Evolutionary conservation across 2,888 invertebrate species (phyloP).

Genomic region (Pediacus dermestoides): DNA sequence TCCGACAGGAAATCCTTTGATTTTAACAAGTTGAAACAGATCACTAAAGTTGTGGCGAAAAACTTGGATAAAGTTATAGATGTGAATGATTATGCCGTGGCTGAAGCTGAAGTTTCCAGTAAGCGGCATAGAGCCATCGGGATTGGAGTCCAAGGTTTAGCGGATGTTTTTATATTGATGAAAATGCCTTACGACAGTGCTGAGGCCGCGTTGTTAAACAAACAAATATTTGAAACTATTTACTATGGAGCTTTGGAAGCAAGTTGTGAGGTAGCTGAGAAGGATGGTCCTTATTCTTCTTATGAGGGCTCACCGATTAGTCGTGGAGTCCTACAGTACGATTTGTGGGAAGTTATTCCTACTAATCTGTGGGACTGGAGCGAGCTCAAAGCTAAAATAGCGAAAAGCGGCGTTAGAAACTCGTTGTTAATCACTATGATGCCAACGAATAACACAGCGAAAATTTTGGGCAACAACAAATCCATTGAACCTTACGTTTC

Average conservation of each 20-base stretch:
- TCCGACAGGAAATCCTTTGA: slow-evolving; percentile 74
- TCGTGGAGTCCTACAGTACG: slow-evolving; percentile 92
- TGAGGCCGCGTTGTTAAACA: slow-evolving; percentile 81
- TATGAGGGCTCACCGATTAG: slow-evolving; percentile 91
- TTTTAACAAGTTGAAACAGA: slow-evolving; percentile 79
- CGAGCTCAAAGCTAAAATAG: slow-evolving; percentile 76
- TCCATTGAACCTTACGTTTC: slow-evolving; percentile 97
- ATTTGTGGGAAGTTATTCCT: slow-evolving; percentile 94
- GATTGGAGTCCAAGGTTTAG: slow-evolving; percentile 96
- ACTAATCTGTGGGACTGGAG: slow-evolving; percentile 89
- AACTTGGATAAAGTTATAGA: slow-evolving; percentile 98
- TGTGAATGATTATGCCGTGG: slow-evolving; percentile 91
- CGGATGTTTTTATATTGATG: slow-evolving; percentile 94
- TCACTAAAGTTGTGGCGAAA: slow-evolving; percentile 81
- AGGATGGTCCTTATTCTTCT: slow-evolving; percentile 82
- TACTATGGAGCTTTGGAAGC: slow-evolving; percentile 97
- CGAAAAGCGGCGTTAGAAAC: slow-evolving; percentile 86
- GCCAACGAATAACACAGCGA: slow-evolving; percentile 99
- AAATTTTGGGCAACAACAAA: slow-evolving; percentile 98
- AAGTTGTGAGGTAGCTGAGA: slow-evolving; percentile 88
- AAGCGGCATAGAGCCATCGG: slow-evolving; percentile 80
- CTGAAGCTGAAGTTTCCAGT: slow-evolving; percentile 85
- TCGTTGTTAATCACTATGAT: slow-evolving; percentile 88
- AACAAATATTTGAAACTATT: slow-evolving; percentile 95
- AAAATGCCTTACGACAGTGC: slow-evolving; percentile 88